phyloP scores from a whole-genome alignment of 2,113 vertebrate species.

The Penelope pileata region DNA sequence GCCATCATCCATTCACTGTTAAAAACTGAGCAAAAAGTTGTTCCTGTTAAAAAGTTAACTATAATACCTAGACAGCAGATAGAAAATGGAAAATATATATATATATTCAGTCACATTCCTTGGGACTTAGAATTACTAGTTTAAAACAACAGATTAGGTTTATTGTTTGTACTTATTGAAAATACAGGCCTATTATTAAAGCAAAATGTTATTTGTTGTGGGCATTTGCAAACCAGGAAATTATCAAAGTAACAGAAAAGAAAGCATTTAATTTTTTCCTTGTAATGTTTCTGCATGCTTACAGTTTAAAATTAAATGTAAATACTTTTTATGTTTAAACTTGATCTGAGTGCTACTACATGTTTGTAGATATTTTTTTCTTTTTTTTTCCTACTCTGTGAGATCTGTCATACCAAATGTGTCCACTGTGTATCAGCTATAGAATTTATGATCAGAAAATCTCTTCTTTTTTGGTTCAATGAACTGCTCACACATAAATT shows the following conservation, averaged over 20 bases:
- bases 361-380: background rate
- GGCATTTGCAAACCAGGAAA: background rate
- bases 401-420: background rate
- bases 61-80: background rate
- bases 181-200: background rate
- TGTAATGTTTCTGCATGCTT: background rate
- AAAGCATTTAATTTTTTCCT: background rate
- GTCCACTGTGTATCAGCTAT: background rate
- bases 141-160: background rate
- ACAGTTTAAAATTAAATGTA: background rate
- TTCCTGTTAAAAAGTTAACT: slow-evolving; percentile 19
- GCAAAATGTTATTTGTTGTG: background rate
- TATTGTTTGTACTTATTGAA: background rate
- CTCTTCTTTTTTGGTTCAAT: background rate
- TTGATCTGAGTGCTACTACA: background rate
- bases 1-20: background rate
- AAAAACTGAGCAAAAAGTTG: background rate
- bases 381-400: background rate
- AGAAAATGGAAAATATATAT: background rate
- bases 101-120: background rate
- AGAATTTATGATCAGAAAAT: background rate
- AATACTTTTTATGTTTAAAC: background rate
- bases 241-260: background rate
- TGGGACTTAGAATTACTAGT: background rate
- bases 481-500: background rate